These are phyloP conservation scores for Uromys caudimaculatus DNA, from an alignment of 2,797 vertebrate genomes.

Conservation along the genomic window DNA sequence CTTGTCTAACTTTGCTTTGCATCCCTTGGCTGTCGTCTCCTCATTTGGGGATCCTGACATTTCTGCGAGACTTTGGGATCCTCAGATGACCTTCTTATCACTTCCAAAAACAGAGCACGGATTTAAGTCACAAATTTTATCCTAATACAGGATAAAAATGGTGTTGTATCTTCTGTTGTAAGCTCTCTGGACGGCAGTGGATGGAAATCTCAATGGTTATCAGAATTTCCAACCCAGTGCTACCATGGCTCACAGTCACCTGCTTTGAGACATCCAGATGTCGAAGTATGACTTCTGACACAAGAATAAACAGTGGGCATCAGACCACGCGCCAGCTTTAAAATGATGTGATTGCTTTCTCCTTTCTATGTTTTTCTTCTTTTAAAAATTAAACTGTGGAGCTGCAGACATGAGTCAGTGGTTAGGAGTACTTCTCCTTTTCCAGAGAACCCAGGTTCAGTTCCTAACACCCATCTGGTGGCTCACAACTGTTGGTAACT, in stretches of 20 bases:
- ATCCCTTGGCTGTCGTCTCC: background rate
- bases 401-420: background rate
- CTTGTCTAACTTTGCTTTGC: background rate
- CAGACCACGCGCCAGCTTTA: background rate
- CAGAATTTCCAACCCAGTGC: background rate
- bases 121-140: conserved; percentile 22
- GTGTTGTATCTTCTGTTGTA: background rate
- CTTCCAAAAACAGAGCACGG: background rate
- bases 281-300: background rate
- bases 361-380: background rate
- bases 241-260: background rate
- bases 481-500: background rate
- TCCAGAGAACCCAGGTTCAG: background rate
- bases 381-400: background rate
- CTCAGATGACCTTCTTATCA: background rate
- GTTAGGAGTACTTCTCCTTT: background rate
- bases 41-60: background rate
- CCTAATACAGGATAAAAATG: conserved; percentile 12
- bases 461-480: background rate
- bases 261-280: background rate
- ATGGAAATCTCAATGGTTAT: background rate
- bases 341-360: background rate
- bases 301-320: background rate
- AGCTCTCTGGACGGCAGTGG: background rate
- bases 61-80: background rate